Evolutionary conservation across 2,888 invertebrate species (phyloP).

Genomic region (Pyrrhosoma nymphula): DNA sequence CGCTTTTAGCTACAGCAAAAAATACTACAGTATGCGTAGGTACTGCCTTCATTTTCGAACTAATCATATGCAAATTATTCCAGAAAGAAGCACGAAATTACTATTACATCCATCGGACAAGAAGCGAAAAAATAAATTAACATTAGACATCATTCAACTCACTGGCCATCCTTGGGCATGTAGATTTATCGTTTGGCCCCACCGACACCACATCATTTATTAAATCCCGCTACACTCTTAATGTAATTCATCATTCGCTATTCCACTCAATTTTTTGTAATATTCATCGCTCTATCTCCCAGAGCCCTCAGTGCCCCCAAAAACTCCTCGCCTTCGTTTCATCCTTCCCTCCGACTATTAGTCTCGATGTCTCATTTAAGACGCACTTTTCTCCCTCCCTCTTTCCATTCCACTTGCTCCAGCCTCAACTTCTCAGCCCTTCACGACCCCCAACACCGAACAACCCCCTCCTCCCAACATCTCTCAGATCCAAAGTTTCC

Average conservation of each 20-base stretch:
- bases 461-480: background rate
- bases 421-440: background rate
- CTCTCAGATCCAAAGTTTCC: background rate
- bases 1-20: too few relatives aligned
- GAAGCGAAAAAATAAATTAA: background rate
- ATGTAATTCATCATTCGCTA: background rate
- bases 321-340: background rate
- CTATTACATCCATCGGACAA: background rate
- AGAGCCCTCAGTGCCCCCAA: background rate
- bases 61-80: background rate
- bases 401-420: background rate
- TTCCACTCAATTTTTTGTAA: background rate
- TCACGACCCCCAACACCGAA: background rate
- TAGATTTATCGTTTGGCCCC: background rate
- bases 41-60: background rate
- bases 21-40: too few relatives aligned
- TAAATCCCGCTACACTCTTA: background rate
- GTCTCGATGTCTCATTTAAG: slow-evolving; percentile 26
- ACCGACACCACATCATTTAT: background rate
- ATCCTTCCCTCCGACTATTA: background rate
- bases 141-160: background rate
- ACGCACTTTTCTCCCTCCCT: background rate
- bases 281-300: background rate
- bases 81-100: background rate
- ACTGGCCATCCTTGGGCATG: background rate